Evolutionary conservation across 2,113 vertebrate species (phyloP).

Genomic region (Grantiella picta): DNA sequence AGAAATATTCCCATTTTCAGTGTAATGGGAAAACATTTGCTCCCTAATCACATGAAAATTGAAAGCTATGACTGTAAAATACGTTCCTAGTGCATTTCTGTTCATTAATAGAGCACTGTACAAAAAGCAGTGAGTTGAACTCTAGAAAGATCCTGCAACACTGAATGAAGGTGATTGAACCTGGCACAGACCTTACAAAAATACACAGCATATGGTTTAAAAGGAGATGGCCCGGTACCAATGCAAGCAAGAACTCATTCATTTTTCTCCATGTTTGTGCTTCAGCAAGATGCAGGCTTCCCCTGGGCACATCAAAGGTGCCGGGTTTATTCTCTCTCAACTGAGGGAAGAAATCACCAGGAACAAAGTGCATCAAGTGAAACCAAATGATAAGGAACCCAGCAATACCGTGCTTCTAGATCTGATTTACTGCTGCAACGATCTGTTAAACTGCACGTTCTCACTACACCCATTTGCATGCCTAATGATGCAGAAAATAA

Average conservation of each 20-base stretch:
- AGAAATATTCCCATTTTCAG: slow-evolving; percentile 31
- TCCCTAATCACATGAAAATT: slow-evolving; percentile 23
- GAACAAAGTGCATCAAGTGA: slow-evolving; percentile 44
- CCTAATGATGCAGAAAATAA: slow-evolving; percentile 65
- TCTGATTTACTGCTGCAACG: slow-evolving; percentile 43
- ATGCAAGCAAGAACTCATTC: slow-evolving; percentile 47
- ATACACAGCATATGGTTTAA: slow-evolving; percentile 48
- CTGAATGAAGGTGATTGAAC: slow-evolving; percentile 49
- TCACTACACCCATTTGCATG: slow-evolving; percentile 52
- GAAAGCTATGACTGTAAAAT: slow-evolving; percentile 8
- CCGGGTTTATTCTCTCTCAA: neutral
- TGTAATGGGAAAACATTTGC: neutral
- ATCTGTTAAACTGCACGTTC: slow-evolving; percentile 51
- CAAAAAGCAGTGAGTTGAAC: neutral
- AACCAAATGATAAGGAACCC: slow-evolving; percentile 19
- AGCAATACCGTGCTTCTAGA: neutral
- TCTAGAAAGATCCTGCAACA: slow-evolving; percentile 21
- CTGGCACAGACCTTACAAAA: slow-evolving; percentile 41
- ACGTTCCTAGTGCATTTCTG: neutral
- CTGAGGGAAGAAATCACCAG: neutral
- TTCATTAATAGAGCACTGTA: neutral
- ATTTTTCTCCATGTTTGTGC: slow-evolving; percentile 44
- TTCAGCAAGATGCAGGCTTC: slow-evolving; percentile 31
- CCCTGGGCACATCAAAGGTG: slow-evolving; percentile 37
- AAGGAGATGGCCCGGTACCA: slow-evolving; percentile 48